Percentiles rank a stretch among this genome's conserved stretches.
Evolutionary conservation across 2,113 vertebrate species (phyloP).

Genomic region (Hirundichthys speculiger): DNA sequence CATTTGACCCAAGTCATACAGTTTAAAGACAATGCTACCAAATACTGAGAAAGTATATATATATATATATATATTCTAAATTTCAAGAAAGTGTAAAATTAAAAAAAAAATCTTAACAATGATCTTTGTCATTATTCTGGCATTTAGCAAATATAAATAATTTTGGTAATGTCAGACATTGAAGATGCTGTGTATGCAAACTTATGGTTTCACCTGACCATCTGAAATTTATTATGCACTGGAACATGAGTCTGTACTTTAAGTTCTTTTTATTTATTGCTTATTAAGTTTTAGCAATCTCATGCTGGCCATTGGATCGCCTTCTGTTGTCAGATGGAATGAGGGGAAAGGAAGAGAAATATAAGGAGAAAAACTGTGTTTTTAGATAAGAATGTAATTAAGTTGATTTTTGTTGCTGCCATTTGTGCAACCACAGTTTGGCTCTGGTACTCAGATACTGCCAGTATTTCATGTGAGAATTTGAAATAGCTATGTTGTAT

Average conservation of each 20-base stretch:
- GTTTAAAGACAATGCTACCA: no score
- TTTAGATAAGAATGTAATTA: constrained; percentile 17
- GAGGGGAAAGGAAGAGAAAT: constrained; percentile 1
- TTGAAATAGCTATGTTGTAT: not conserved
- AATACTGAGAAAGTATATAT: no score
- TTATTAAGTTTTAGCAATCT: constrained; percentile 19
- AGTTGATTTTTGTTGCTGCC: not conserved
- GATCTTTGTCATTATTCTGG: no score
- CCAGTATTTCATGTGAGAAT: constrained; percentile 11
- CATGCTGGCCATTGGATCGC: constrained; percentile 36
- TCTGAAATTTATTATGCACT: constrained; percentile 44
- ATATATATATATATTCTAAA: no score
- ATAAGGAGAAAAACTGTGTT: constrained; percentile 11
- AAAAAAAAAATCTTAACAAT: no score
- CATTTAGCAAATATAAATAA: no score
- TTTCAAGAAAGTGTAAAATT: no score
- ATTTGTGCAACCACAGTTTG: constrained; percentile 6
- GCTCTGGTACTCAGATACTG: not conserved
- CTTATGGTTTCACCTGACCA: no score
- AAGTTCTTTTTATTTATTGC: constrained; percentile 43
- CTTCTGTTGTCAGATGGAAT: no score
- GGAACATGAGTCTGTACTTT: constrained; percentile 52
- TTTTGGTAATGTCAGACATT: no score
- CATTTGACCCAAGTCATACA: no score
- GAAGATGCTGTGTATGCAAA: no score